Evolutionary conservation across 1,140 invertebrate species (phyloP).

Genomic region (Cardiocondyla obscurior): DNA sequence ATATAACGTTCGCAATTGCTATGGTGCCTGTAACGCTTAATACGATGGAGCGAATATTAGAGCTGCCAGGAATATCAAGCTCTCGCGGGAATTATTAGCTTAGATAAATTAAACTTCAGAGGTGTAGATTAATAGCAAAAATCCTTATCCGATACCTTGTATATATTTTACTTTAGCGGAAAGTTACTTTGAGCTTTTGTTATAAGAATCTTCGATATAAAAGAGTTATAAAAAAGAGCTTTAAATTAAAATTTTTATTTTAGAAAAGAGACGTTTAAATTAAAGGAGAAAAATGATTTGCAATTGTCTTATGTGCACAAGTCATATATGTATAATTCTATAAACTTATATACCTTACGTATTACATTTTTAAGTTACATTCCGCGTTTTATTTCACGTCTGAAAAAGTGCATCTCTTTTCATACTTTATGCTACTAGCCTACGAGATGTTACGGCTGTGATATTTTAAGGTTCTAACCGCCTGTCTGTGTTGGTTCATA

Average conservation of each 20-base stretch:
- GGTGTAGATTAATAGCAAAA: conserved; percentile 14
- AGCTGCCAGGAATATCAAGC: neutral
- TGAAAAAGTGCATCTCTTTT: neutral
- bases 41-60: neutral
- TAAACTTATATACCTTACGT: no score
- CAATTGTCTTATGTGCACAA: neutral
- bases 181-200: neutral
- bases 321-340: no score
- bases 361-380: no score
- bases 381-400: neutral
- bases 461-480: conserved; percentile 8
- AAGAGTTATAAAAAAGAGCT: neutral
- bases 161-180: neutral
- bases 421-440: neutral
- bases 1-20: neutral
- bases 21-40: neutral
- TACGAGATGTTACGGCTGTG: neutral
- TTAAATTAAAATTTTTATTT: neutral
- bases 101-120: conserved; percentile 17
- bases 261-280: neutral
- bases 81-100: conserved; percentile 18
- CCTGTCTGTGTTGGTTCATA: neutral
- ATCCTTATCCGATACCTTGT: conserved; percentile 10
- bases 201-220: neutral
- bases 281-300: neutral